A percentile compares a stretch with the other conserved stretches of the same genome.
These are phyloP conservation scores for Donacobius atricapilla DNA, from an alignment of 2,113 vertebrate species.

Conservation along the genomic window DNA sequence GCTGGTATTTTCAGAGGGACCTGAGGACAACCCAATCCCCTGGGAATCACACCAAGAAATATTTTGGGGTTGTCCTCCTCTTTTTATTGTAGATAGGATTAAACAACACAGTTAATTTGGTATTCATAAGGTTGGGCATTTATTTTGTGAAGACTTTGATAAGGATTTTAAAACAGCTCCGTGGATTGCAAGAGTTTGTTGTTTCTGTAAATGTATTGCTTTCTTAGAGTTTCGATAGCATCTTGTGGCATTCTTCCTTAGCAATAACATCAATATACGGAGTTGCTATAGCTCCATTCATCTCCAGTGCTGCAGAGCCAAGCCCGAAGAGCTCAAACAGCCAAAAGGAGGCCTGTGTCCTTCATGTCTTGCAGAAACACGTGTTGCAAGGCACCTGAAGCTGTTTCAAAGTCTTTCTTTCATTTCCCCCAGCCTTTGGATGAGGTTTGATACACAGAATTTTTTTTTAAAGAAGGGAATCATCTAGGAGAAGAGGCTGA, in stretches of 20 bases:
- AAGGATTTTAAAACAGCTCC: background rate
- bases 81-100: background rate
- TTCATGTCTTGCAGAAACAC: background rate
- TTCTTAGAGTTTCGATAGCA: background rate
- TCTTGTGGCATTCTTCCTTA: background rate
- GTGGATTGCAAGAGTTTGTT: background rate
- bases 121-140: background rate
- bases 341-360: background rate
- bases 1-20: background rate
- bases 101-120: background rate
- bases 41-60: background rate
- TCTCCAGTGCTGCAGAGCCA: background rate
- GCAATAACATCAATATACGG: accelerated
- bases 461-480: background rate
- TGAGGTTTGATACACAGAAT: background rate
- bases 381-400: background rate
- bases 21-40: background rate
- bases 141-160: background rate
- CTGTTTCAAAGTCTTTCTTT: background rate
- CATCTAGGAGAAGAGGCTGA: background rate
- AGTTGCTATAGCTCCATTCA: background rate
- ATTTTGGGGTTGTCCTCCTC: background rate
- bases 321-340: background rate
- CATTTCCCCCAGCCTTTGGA: background rate
- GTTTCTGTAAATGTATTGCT: background rate